These are phyloP conservation scores for Dicyrtomina minuta DNA, from an alignment of 2,888 invertebrate species.

Conservation along the genomic window DNA sequence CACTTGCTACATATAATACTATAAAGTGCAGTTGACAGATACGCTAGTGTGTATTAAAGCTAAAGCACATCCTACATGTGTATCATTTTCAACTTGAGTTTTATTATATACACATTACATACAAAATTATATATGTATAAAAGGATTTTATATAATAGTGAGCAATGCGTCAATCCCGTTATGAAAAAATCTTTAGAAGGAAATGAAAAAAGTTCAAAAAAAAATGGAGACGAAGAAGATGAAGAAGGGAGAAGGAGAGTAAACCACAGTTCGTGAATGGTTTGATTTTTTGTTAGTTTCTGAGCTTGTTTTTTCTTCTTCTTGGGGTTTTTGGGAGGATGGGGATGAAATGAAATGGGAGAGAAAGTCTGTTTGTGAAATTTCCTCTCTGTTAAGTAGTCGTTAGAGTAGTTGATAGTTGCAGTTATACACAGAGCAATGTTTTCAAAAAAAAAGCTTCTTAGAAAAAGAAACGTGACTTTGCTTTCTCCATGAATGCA, in stretches of 20 bases:
- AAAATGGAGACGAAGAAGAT: background rate
- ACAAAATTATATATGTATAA: too few relatives aligned
- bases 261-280: background rate
- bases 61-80: too few relatives aligned
- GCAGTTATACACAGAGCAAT: too few relatives aligned
- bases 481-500: conserved; percentile 14
- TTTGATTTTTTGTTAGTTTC: conserved; percentile 1
- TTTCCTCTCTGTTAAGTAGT: conserved; percentile 1
- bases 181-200: background rate
- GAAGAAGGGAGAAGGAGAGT: conserved; percentile 1
- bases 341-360: background rate
- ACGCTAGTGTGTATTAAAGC: background rate
- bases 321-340: too few relatives aligned
- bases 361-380: conserved; percentile 13
- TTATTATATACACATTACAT: too few relatives aligned
- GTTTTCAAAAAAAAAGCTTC: background rate
- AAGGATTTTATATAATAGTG: too few relatives aligned
- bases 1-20: too few relatives aligned
- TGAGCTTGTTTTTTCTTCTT: background rate
- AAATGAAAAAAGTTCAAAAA: conserved; percentile 11
- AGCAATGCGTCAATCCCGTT: background rate
- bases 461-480: background rate
- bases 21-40: too few relatives aligned
- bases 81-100: too few relatives aligned
- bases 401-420: too few relatives aligned